Evolutionary conservation across 2,113 vertebrate species (phyloP).

Genomic region (Tragelaphus scriptus): DNA sequence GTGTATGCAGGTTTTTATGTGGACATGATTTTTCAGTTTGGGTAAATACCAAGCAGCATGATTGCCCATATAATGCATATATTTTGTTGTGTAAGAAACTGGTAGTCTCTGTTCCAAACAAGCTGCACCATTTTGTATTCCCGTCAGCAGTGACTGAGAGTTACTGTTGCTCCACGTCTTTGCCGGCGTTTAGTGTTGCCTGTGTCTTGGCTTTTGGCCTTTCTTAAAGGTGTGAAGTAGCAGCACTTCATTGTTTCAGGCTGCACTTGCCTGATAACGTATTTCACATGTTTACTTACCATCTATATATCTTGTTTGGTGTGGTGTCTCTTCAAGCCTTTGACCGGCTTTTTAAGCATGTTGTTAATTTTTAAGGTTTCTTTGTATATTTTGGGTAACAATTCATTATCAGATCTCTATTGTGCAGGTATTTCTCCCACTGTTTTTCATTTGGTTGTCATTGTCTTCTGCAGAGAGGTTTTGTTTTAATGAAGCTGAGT

Average conservation of each 20-base stretch:
- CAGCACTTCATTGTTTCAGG: not conserved
- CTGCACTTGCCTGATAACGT: not conserved
- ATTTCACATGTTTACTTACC: not conserved
- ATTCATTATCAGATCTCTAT: not conserved
- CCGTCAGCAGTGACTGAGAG: not conserved
- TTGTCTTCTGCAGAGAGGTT: not conserved
- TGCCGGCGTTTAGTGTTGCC: not conserved
- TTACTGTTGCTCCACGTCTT: not conserved
- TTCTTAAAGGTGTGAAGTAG: not conserved
- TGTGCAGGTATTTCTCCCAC: not conserved
- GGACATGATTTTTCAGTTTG: not conserved
- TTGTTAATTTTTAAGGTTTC: not conserved
- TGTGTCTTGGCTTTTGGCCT: not conserved
- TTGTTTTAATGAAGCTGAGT: not conserved
- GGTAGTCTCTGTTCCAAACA: not conserved
- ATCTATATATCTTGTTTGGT: not conserved
- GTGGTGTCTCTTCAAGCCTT: not conserved
- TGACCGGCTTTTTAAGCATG: not conserved
- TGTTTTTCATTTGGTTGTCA: not conserved
- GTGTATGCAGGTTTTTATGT: not conserved
- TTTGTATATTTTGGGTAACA: not conserved
- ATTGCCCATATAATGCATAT: not conserved
- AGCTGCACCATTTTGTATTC: not conserved
- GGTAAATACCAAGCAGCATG: not conserved
- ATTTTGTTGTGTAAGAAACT: not conserved